Evolutionary conservation across 2,888 invertebrate genomes (phyloP).

Genomic region (Abrostola tripartita): DNA sequence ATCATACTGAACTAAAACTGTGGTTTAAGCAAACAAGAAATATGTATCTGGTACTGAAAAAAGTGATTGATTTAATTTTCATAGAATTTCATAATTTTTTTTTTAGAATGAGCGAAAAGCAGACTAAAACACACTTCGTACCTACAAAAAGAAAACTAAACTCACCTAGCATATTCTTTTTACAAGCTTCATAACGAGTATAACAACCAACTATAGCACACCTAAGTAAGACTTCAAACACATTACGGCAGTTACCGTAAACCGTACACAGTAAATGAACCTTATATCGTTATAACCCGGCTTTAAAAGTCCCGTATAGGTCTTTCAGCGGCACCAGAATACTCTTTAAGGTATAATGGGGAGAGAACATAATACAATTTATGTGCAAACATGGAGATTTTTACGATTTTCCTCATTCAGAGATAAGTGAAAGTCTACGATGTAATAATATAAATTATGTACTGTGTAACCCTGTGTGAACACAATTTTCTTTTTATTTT

Average conservation of each 20-base stretch:
- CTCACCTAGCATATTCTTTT: conserved; percentile 33
- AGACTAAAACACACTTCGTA: too few relatives aligned
- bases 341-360: conserved; percentile 37
- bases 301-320: conserved; percentile 28
- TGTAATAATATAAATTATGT: conserved; percentile 42
- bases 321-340: conserved; percentile 25
- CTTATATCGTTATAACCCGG: conserved; percentile 19
- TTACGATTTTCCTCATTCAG: conserved; percentile 31
- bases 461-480: conserved; percentile 1
- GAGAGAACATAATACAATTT: conserved; percentile 34
- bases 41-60: too few relatives aligned
- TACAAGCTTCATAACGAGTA: conserved; percentile 27
- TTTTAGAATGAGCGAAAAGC: too few relatives aligned
- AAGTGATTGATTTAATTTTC: too few relatives aligned
- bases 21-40: too few relatives aligned
- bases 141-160: conserved; percentile 27
- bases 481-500: conserved; percentile 22
- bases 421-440: conserved; percentile 45
- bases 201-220: conserved; percentile 23
- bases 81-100: too few relatives aligned
- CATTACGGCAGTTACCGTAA: conserved; percentile 8
- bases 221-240: conserved; percentile 9
- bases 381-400: conserved; percentile 36
- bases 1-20: too few relatives aligned
- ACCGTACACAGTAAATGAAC: conserved; percentile 30